Conservation (phyloP, 2,797 vertebrate species). For the Diceros bicornis region DNA sequence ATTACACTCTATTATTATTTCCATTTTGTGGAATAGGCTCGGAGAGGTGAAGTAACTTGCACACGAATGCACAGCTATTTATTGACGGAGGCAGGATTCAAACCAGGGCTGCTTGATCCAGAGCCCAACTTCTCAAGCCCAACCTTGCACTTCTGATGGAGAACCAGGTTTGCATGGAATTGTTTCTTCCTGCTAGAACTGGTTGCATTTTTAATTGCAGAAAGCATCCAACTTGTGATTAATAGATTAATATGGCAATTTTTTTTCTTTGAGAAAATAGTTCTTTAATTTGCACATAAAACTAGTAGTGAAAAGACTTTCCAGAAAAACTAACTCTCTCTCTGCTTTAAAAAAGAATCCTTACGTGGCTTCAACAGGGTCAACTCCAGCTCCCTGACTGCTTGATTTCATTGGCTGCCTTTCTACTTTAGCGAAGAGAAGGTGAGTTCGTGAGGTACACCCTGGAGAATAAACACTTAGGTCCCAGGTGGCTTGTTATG, state of each 20-base stretch:
- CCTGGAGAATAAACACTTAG: not conserved
- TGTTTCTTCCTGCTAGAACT: not conserved
- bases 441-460: not conserved
- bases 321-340: not conserved
- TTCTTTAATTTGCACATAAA: not conserved
- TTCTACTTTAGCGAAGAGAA: not conserved
- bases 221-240: not conserved
- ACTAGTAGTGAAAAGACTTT: not conserved
- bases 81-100: not conserved
- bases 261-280: not conserved
- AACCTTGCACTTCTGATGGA: not conserved
- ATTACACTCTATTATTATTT: not conserved
- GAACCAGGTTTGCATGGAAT: not conserved
- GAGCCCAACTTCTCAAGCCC: not conserved
- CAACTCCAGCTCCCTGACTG: accelerated
- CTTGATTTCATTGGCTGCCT: not conserved
- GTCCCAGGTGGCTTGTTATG: not conserved
- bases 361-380: not conserved
- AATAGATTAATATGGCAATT: not conserved
- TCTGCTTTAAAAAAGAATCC: not conserved
- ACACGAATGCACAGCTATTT: not conserved
- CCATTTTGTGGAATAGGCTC: not conserved
- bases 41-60: not conserved
- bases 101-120: no score
- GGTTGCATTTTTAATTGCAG: not conserved